A percentile compares a stretch with the other conserved stretches of the same genome.
Evolutionary conservation across 2,797 vertebrate species (phyloP).

Genomic region (Spondyliosoma cantharus): DNA sequence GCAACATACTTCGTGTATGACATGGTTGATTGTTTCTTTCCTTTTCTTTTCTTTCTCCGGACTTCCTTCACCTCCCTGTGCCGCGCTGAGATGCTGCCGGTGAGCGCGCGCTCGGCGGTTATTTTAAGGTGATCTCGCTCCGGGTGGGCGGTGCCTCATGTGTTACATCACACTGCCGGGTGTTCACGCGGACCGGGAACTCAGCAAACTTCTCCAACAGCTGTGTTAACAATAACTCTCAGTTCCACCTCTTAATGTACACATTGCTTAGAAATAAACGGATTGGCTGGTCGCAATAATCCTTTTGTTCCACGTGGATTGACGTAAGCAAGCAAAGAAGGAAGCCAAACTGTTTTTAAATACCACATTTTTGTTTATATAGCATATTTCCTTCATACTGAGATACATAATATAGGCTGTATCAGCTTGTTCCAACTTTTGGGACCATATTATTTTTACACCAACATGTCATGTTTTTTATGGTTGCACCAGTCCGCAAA

Average conservation of each 20-base stretch:
- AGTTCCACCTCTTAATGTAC: not conserved
- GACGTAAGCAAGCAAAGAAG: not conserved
- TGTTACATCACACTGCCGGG: constrained; percentile 14
- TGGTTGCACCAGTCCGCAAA: too few relatives aligned
- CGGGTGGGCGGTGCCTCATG: constrained; percentile 24
- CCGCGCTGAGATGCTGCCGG: not conserved
- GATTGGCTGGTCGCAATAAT: not conserved
- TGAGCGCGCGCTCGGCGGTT: not conserved
- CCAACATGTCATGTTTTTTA: too few relatives aligned
- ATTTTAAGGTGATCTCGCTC: not conserved
- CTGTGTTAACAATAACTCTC: not conserved
- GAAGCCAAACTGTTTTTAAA: too few relatives aligned
- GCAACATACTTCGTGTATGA: constrained; percentile 72
- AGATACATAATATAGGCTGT: not conserved
- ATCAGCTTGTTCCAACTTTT: not conserved
- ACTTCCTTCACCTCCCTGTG: rapidly evolving
- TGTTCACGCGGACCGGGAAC: not conserved
- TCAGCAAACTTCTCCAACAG: not conserved
- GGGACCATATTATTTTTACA: too few relatives aligned
- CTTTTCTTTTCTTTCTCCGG: not conserved
- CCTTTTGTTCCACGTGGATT: not conserved
- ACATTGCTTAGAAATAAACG: not conserved
- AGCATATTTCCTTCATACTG: not conserved
- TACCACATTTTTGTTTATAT: too few relatives aligned
- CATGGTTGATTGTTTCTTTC: constrained; percentile 60